phyloP scores from a whole-genome alignment of 2,113 vertebrate species.

The Eptesicus fuscus region DNA sequence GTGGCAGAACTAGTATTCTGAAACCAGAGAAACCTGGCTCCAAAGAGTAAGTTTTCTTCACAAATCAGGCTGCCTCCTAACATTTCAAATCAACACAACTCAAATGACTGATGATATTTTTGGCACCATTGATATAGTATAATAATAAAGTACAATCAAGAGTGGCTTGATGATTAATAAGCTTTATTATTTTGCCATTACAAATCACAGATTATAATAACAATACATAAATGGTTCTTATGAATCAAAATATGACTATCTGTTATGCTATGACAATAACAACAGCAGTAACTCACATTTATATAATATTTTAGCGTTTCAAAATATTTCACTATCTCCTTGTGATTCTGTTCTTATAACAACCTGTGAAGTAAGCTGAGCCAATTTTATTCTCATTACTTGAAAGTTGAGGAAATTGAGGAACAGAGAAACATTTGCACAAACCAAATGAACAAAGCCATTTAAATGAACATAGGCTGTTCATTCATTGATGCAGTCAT shows the following conservation, averaged over 20 bases:
- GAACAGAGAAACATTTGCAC: not conserved
- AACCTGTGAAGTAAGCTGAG: not conserved
- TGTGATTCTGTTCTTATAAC: not conserved
- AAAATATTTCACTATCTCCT: constrained; percentile 33
- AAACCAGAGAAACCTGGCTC: not conserved
- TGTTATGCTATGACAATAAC: not conserved
- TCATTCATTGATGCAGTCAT: not conserved
- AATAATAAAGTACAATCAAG: constrained; percentile 17
- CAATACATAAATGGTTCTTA: not conserved
- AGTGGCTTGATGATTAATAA: constrained; percentile 33
- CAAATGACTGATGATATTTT: constrained; percentile 31
- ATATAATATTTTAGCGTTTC: constrained; percentile 25
- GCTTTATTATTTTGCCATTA: constrained; percentile 47
- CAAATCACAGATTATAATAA: constrained; percentile 5
- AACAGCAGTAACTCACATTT: constrained; percentile 26
- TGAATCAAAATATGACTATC: constrained; percentile 36
- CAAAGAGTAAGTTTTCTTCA: not conserved
- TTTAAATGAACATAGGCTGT: not conserved
- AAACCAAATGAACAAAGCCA: not conserved
- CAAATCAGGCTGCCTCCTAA: not conserved
- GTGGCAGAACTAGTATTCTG: not conserved
- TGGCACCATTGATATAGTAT: not conserved
- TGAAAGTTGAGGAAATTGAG: not conserved
- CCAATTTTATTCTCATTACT: not conserved
- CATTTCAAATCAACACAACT: not conserved